These are phyloP conservation scores for Chaetodon auriga DNA, from an alignment of 2,113 vertebrate species.

Conservation along the genomic window DNA sequence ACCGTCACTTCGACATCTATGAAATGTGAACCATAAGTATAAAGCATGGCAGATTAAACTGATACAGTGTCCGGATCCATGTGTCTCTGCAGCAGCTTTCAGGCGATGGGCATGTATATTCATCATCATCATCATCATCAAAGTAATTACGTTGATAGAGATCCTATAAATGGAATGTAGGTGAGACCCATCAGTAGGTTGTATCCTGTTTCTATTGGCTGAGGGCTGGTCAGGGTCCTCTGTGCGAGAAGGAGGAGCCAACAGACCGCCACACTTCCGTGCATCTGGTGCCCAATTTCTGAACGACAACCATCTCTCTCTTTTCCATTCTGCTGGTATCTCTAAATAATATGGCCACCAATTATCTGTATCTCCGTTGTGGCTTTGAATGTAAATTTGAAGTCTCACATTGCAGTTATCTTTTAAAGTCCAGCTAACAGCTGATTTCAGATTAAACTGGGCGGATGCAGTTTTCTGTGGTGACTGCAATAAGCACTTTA, in stretches of 20 bases:
- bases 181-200: constrained; percentile 9
- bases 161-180: neutral
- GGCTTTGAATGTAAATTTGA: neutral
- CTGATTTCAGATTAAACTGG: neutral
- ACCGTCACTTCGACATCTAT: constrained; percentile 32
- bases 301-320: constrained; percentile 10
- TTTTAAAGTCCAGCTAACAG: neutral
- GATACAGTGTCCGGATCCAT: neutral
- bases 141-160: neutral
- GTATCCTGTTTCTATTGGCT: constrained; percentile 23
- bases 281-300: constrained; percentile 75
- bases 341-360: neutral
- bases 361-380: neutral
- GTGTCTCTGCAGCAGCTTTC: neutral
- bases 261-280: constrained; percentile 65
- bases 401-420: neutral
- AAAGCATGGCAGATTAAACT: neutral
- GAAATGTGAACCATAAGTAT: constrained; percentile 7
- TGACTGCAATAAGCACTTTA: neutral
- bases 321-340: neutral
- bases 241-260: constrained; percentile 64
- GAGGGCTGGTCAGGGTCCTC: constrained; percentile 5
- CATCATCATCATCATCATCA: neutral
- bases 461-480: neutral
- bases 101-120: neutral